phyloP scores from a whole-genome alignment of 2,113 vertebrate genomes.

The Bubo scandiacus region DNA sequence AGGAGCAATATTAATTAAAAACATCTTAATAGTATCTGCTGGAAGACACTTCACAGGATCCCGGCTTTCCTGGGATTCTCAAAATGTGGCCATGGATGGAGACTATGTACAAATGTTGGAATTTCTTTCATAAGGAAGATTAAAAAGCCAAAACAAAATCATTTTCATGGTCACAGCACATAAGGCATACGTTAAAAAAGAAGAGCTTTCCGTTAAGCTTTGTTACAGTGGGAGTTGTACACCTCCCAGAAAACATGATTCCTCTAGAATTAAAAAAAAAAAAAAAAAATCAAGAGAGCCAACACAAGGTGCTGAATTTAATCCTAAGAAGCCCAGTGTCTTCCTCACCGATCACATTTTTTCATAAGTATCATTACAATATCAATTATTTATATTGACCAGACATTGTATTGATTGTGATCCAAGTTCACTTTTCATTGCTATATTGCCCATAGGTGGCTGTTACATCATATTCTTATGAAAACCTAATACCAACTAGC shows the following conservation, averaged over 20 bases:
- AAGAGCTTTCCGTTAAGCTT: background rate
- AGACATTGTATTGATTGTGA: background rate
- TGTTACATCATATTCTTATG: background rate
- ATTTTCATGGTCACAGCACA: background rate
- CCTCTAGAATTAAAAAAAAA: background rate
- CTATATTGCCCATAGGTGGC: accelerated
- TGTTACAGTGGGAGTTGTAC: background rate
- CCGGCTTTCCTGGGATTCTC: background rate
- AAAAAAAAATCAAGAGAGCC: background rate
- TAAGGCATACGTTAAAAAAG: background rate
- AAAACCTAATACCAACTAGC: background rate
- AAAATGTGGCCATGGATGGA: background rate
- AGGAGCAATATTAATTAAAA: background rate
- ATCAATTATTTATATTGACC: background rate
- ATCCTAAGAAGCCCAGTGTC: background rate
- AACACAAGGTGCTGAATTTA: background rate
- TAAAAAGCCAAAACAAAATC: background rate
- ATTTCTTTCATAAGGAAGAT: background rate
- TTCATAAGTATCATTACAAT: background rate
- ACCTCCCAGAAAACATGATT: background rate
- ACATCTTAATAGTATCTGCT: background rate
- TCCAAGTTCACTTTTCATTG: background rate
- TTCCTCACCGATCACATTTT: accelerated
- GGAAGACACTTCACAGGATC: background rate
- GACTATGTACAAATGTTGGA: background rate